A percentile compares a stretch with the other conserved stretches of the same genome.
These are phyloP conservation scores for Conomelus anceps DNA, from an alignment of 2,888 invertebrate species.

Conservation along the genomic window DNA sequence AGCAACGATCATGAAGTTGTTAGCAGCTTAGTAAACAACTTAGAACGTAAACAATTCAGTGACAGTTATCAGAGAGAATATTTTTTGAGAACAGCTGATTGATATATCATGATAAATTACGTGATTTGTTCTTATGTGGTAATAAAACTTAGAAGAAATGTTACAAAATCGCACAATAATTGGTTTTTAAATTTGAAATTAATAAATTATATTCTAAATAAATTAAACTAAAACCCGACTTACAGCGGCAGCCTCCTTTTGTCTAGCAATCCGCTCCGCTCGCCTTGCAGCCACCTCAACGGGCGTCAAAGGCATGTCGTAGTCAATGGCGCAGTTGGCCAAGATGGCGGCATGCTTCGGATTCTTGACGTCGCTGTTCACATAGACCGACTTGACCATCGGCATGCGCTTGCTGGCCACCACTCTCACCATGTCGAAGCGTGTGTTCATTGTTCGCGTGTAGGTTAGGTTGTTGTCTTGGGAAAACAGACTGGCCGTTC, in stretches of 20 bases:
- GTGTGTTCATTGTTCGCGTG: conserved; percentile 56
- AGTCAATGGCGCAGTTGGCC: conserved; percentile 75
- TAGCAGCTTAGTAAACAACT: too few species aligned
- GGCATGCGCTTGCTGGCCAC: conserved; percentile 67
- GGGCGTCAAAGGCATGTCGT: conserved; percentile 77
- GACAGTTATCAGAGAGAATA: too few species aligned
- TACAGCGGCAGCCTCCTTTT: conserved; percentile 51
- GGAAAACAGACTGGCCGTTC: conserved; percentile 66
- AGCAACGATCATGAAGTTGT: too few species aligned
- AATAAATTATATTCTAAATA: background rate
- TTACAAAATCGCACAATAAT: too few species aligned
- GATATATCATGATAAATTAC: too few species aligned
- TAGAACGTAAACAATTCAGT: too few species aligned
- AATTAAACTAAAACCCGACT: background rate
- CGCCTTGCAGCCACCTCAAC: conserved; percentile 71
- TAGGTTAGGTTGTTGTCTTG: conserved; percentile 72
- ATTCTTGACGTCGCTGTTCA: conserved; percentile 67
- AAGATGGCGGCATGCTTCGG: conserved; percentile 78
- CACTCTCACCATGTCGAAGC: conserved; percentile 69
- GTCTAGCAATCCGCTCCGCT: conserved; percentile 78
- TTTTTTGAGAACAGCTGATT: too few species aligned
- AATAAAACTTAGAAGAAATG: too few species aligned
- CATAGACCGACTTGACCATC: conserved; percentile 66
- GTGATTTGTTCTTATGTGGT: too few species aligned
- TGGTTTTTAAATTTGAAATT: background rate